These are phyloP conservation scores for Takifugu flavidus DNA, from an alignment of 2,113 vertebrate species.

Conservation along the genomic window DNA sequence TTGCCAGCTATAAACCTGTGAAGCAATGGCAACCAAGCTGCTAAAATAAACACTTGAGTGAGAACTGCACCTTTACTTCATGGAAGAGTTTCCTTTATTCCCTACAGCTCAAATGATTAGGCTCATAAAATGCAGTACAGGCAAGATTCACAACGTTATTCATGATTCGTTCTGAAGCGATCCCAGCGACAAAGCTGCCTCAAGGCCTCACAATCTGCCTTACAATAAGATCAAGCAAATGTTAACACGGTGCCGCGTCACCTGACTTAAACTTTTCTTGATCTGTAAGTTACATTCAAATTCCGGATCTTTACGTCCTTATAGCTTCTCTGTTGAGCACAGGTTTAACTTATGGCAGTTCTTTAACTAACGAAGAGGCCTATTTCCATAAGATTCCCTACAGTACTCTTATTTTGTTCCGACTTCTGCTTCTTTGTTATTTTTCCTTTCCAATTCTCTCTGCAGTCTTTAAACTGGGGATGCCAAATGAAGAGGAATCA, in stretches of 20 bases:
- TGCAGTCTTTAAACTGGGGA: conserved; percentile 39
- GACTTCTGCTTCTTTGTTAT: conserved; percentile 64
- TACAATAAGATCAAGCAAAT: no score
- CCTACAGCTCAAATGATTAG: conserved; percentile 42
- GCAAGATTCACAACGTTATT: conserved; percentile 4
- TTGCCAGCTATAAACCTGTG: conserved; percentile 55
- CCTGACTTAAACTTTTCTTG: background rate
- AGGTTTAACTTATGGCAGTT: conserved; percentile 71
- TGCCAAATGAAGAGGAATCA: conserved; percentile 24
- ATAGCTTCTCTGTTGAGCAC: conserved; percentile 41
- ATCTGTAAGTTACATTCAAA: conserved; percentile 1
- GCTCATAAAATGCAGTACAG: conserved; percentile 21
- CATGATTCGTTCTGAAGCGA: no score
- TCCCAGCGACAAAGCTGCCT: no score
- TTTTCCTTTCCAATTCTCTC: conserved; percentile 63
- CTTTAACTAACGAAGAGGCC: conserved; percentile 52
- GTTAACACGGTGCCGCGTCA: no score
- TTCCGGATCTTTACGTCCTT: conserved; percentile 11
- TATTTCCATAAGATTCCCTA: conserved; percentile 70
- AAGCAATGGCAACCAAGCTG: conserved; percentile 54
- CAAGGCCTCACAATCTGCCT: no score
- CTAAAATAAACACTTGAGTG: conserved; percentile 59
- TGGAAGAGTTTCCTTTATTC: conserved; percentile 43
- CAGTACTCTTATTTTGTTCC: conserved; percentile 58
- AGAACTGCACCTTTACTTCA: conserved; percentile 44